These are phyloP conservation scores for Papilio machaon DNA, from an alignment of 1,140 invertebrate genomes.

Conservation along the genomic window DNA sequence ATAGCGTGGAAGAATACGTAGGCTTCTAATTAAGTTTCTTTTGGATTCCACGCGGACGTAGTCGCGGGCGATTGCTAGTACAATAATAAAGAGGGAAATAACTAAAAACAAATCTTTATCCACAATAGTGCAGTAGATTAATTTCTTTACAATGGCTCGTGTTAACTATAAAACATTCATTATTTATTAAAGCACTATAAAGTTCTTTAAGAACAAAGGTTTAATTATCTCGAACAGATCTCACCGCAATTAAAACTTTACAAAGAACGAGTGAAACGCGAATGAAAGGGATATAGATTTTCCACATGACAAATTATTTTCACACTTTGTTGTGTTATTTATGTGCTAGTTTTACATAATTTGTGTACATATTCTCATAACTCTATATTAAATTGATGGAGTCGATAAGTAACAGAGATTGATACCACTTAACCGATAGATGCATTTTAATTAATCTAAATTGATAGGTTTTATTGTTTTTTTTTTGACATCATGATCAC, in stretches of 20 bases:
- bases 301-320: slow-evolving; percentile 67
- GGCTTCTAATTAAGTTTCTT: too few species aligned
- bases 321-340: slow-evolving; percentile 38
- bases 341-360: slow-evolving; percentile 12
- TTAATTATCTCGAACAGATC: slow-evolving; percentile 22
- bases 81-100: not conserved
- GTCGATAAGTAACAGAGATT: not conserved
- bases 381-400: slow-evolving; percentile 40
- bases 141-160: not conserved
- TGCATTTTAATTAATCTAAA: too few species aligned
- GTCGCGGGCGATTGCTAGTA: not conserved
- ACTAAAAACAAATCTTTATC: not conserved
- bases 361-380: slow-evolving; percentile 17
- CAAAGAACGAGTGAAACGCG: slow-evolving; percentile 68
- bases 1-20: too few species aligned
- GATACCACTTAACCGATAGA: too few species aligned
- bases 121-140: not conserved
- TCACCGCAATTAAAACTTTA: slow-evolving; percentile 68
- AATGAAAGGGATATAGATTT: slow-evolving; percentile 72
- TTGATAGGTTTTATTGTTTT: too few species aligned
- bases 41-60: too few species aligned
- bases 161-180: slow-evolving; percentile 8
- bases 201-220: slow-evolving; percentile 57
- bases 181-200: slow-evolving; percentile 12
- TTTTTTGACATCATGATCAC: too few species aligned